Base-by-base conservation (phyloP, 1,140 invertebrate species). In the Coboldia fuscipes region DNA sequence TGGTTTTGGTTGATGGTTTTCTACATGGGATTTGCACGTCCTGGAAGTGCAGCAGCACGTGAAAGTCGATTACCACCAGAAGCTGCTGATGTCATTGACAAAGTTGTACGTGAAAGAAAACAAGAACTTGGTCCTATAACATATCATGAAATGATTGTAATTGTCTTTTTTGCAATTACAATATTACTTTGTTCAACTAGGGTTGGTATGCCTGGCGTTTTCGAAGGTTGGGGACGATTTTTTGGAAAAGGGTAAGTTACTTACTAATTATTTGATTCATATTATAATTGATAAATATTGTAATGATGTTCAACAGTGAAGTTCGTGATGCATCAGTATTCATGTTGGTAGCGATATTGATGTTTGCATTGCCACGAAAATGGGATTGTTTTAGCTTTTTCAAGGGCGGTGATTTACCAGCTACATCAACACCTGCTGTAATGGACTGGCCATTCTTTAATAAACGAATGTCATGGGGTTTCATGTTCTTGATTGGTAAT, bases 101-200 rank as follows among this genome's bases (percentile, higher is more conserved):
- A 69, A 42, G 63, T 71, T 22, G 66, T 84, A 37, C 48, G 51
- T 16, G 55, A 67, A 16, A 72, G 76, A 50, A 78, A 83, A 53
- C 51, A 60, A 27, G 66, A 66, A 34, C 61, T 86, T 19, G 80
- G 81, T n/a, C 67, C 72, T 0, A 66, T 79, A 43, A 70, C 66
- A 23, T 85, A 74, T 64, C 75, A 84, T 36, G 83, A 90, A 58
- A 53, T 41, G 3, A 8, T 9, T 4, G 31, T 33, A 3, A 19
- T 10, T 4, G 10, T 33, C 4, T 23, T 33, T 4, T 33, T 33
- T 48, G 49, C 83, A 5, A 39, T 73, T 10, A 69, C 86, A 4
- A 72, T 92, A 2, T 39, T 79, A 30, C 59, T 92, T 37, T 94
- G 86, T 76, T 77, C 93, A 50, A 83, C 89, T 50, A 67, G 85